phyloP scores from a whole-genome alignment of 2,888 invertebrate genomes.

The Lasioglossum lativentre region DNA sequence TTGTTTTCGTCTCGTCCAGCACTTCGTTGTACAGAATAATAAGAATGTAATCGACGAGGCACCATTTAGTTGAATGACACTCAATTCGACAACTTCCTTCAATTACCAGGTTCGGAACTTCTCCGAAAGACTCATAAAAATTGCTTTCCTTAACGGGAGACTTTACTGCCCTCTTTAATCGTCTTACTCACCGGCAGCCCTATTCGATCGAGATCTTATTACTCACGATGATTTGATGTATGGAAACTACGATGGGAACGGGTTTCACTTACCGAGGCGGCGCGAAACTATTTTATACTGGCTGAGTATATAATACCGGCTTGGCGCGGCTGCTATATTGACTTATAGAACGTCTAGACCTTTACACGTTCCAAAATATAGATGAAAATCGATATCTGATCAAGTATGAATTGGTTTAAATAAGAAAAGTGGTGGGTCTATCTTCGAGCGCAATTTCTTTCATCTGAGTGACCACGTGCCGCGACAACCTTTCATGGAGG shows the following conservation, averaged over 20 bases:
- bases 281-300: constrained; percentile 32
- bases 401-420: constrained; percentile 37
- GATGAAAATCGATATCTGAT: constrained; percentile 35
- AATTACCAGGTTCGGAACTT: not conserved
- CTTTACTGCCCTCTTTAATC: constrained; percentile 4
- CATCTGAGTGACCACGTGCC: not conserved
- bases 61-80: not conserved
- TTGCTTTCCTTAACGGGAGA: not conserved
- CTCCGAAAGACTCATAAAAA: not conserved
- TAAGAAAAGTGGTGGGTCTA: not conserved
- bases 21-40: not conserved
- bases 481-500: not conserved
- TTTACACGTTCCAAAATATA: constrained; percentile 9
- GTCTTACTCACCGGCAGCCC: constrained; percentile 1
- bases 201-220: constrained; percentile 34
- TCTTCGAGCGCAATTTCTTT: constrained; percentile 1
- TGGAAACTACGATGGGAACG: constrained; percentile 37
- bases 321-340: constrained; percentile 16
- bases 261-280: constrained; percentile 27
- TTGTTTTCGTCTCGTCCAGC: not conserved
- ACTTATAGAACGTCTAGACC: constrained; percentile 29
- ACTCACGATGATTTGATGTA: constrained; percentile 32
- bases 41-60: not conserved
- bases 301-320: constrained; percentile 20
- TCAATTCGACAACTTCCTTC: not conserved